Evolutionary conservation across 1,140 invertebrate species (phyloP), one percentile per base, ranked within the genome.

Genomic region (Saccostrea echinata): DNA sequence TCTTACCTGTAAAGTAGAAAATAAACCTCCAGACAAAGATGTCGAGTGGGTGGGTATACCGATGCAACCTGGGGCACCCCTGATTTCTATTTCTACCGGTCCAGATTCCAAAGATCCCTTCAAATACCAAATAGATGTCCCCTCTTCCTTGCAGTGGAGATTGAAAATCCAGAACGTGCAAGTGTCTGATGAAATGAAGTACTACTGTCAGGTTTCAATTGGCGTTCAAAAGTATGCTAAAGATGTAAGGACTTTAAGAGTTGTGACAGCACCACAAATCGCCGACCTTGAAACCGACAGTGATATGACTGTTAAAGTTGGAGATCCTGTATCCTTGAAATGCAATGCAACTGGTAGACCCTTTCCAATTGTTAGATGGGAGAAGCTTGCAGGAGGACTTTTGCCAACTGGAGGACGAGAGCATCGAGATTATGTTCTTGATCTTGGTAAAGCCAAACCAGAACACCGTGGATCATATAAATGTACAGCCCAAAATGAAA

Each of bases 331-430:
- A 24, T 35, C 51, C 0, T 71, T 93, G 83, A 68, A 88, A 21
- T 93, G 93, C 85, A 88, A 89, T 87, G 92, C 92, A 13, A 90
- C 90, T 18, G 93, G 93, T 1, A 84, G 90, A n/a, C 92, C 93
- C n/a, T 82, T 61, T 13, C 93, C 93, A 11, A 33, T 88, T 8
- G 84, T 92, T 13, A 92, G 89, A 71, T 93, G 93, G 93, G 87
- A 88, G 35, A 88, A 91, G 43, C 80, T 93, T 84, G 93, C 92
- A 30, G 91, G 91, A 61, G 92, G 91, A 35, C 88, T 92, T 0
- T 71, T 93, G 43, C 92, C 93, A 13, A 88, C 68, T 85, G 92
- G 93, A 11, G 93, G 93, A 12, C 86, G 88, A 27, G 91, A 90
- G 80, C 84, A 89, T 52, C 85, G 87, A 84, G 85, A 86, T 16